Evolutionary conservation across 1,140 invertebrate genomes (phyloP), one percentile per base, ranked within the genome.

Genomic region (Grapholita molesta): DNA sequence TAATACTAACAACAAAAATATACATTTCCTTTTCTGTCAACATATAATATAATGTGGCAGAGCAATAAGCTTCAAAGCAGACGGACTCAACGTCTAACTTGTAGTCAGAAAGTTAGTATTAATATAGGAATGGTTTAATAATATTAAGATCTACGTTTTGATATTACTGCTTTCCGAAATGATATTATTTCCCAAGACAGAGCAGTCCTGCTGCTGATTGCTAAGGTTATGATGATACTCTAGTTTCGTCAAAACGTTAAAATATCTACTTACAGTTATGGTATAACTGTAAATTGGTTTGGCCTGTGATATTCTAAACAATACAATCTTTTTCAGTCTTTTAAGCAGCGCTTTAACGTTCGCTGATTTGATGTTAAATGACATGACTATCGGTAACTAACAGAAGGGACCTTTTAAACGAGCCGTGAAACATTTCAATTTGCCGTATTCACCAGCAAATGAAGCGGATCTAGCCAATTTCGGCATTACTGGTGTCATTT

Each of bases 371-470:
- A 48, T 21, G 8, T 18, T 21, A 9, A 48, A 48, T 48, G 42
- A 48, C 42, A 48, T 30, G 12, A 61, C 55, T 61, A 61, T 15
- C 55, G 55, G 55, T 61, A 61, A 61, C 55, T 61, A 61, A 61
- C 65, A 52, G 65, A 24, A 65, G 30, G 35, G 35, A 65, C 78
- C 77, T 80, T 82, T 84, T 76, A 69, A 89, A 86, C 73, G 84
- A 84, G 82, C 68, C 85, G 80, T 83, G 77, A 84, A 90, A 74
- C 74, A 79, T 86, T 83, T 90, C 84, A 88, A 89, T 88, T 85
- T 86, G 73, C 70, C 76, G 71, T 77, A 82, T 86, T 86, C 80
- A 83, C 79, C 75, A 77, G 76, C 76, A 86, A 90, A 85, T 88
- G 77, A 83, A 79, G 75, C 82, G 80, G 73, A 64, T 75, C 79